Evolutionary conservation across 64 coral and sea anemone species (phyloP).

Genomic region (Porites australiensis): DNA sequence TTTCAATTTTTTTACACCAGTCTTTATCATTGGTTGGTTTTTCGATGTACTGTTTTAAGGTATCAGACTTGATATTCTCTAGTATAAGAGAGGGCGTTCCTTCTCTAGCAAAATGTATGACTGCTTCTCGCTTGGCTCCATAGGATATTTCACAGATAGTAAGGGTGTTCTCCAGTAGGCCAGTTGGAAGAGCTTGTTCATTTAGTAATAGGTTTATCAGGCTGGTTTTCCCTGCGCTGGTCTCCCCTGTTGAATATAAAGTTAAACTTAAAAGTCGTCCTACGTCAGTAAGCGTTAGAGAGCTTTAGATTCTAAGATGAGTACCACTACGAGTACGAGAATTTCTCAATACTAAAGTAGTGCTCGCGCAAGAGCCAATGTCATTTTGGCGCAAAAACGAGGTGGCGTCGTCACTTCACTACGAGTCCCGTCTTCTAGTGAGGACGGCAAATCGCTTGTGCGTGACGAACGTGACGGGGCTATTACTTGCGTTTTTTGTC

Average conservation of each 20-base stretch:
- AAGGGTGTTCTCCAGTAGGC: neutral
- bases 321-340: too few relatives aligned
- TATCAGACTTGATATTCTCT: neutral
- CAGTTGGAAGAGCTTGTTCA: neutral
- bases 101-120: neutral
- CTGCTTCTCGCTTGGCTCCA: neutral
- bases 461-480: too few relatives aligned
- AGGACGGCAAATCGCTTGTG: too few relatives aligned
- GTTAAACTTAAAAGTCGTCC: too few relatives aligned
- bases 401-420: too few relatives aligned
- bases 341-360: too few relatives aligned
- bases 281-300: too few relatives aligned
- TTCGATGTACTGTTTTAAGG: neutral
- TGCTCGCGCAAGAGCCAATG: too few relatives aligned
- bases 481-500: too few relatives aligned
- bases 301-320: too few relatives aligned
- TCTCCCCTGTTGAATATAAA: neutral
- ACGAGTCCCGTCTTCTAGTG: too few relatives aligned
- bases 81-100: neutral
- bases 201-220: neutral
- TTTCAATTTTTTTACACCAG: neutral
- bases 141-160: conserved; percentile 13
- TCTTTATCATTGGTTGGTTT: neutral
- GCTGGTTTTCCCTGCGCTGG: neutral
- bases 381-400: too few relatives aligned